These are phyloP conservation scores for Syrista parreyssii DNA, from an alignment of 2,888 invertebrate species.

Conservation along the genomic window DNA sequence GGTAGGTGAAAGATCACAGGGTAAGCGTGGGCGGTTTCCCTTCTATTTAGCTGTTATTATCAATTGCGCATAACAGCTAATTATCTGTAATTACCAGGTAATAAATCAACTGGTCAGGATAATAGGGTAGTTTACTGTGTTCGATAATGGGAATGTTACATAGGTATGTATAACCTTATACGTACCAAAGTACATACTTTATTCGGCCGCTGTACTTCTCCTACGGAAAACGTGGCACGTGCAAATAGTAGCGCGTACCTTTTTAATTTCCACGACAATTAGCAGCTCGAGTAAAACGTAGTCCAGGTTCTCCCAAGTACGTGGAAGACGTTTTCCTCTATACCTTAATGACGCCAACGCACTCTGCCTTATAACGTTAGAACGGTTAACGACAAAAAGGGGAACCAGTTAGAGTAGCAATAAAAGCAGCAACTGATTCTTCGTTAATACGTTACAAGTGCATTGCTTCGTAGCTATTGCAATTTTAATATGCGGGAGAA, in stretches of 20 bases:
- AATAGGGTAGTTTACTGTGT: constrained; percentile 40
- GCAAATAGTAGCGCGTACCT: neutral
- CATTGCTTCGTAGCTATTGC: neutral
- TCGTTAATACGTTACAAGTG: neutral
- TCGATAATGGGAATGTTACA: constrained; percentile 31
- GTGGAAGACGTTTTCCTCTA: neutral
- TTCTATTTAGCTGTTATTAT: constrained; percentile 42
- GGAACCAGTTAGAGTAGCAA: neutral
- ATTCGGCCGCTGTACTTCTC: neutral
- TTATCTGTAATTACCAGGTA: constrained; percentile 48
- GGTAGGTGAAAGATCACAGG: neutral
- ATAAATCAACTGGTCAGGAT: constrained; percentile 50
- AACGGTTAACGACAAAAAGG: neutral
- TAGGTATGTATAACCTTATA: neutral
- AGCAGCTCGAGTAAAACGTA: neutral
- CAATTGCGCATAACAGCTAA: constrained; percentile 51
- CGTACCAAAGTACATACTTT: neutral
- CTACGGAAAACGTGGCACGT: neutral
- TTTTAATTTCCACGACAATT: neutral
- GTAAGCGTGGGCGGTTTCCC: neutral
- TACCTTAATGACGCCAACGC: neutral
- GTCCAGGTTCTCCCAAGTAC: neutral
- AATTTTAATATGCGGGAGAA: neutral
- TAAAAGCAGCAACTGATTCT: neutral
- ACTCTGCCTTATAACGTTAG: neutral